A percentile compares a stretch with the other conserved stretches of the same genome.
These are phyloP conservation scores for Mungos mungo DNA, from an alignment of 2,113 vertebrate genomes.

Conservation along the genomic window DNA sequence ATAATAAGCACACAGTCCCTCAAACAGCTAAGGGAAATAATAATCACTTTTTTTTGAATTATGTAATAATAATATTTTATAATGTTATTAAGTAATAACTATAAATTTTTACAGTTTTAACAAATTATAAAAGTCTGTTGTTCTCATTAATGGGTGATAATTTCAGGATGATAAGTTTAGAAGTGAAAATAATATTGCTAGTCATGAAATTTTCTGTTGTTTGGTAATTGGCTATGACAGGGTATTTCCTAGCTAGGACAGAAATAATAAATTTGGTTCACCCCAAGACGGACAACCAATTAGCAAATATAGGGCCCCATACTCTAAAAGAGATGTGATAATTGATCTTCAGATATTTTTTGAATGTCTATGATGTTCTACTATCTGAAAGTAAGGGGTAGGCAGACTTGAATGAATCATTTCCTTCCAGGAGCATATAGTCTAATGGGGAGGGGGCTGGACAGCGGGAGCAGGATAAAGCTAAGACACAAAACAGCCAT, in stretches of 20 bases:
- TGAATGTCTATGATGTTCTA: not conserved
- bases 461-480: not conserved
- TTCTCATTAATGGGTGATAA: conserved; percentile 4
- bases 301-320: not conserved
- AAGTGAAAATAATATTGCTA: conserved; percentile 44
- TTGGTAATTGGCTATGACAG: not conserved
- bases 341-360: not conserved
- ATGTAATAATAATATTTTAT: not conserved
- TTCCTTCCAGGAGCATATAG: not conserved
- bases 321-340: not conserved
- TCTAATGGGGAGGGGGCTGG: not conserved
- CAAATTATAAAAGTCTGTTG: conserved; percentile 6
- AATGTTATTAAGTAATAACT: not conserved
- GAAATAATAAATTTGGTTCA: not conserved
- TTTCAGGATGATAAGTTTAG: conserved; percentile 21
- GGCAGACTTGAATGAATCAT: not conserved
- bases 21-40: not conserved
- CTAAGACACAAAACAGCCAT: not conserved
- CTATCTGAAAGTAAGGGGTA: not conserved
- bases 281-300: not conserved
- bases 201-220: not conserved
- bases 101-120: conserved; percentile 34
- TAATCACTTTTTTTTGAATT: not conserved
- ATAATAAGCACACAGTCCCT: not conserved
- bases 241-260: conserved; percentile 10